Evolutionary conservation across 2,113 vertebrate species (phyloP), one percentile per base, ranked within the genome.

Genomic region (Ceyx cyanopectus): DNA sequence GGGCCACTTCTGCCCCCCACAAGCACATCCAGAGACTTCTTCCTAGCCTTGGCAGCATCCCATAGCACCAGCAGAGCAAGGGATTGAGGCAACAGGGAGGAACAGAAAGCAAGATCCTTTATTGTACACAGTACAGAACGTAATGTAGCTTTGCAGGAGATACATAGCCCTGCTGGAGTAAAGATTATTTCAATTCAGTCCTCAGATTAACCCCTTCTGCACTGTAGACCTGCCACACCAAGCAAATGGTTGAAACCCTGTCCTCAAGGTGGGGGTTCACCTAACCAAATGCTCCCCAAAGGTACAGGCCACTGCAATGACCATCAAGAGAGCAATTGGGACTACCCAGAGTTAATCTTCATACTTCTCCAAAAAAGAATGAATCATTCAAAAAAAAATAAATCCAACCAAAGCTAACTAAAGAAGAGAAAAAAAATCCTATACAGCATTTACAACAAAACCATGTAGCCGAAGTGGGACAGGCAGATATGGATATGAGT

Each of bases 111-210:
- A 97, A 97, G 97, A 95, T 96, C 96, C 97, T 99, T 99, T 99
- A 99, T 99, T 99, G 98, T 99, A 99, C 98, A 98, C 98, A 98
- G 98, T 99, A 99, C 98, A 99, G 98, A 99, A 98, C 97, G 98
- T 98, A 99, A 98, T 91, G 98, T 98, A 98, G 98, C 98, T 98
- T 98, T 98, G 98, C 98, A 98, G 98, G 98, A 98, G 97, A 98
- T 98, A 98, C 96, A 98, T 88, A 94, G 97, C 96, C 98, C 98
- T 98, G 97, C 97, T 89, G 37, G 53, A 96, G 94, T 96, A 94
- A 79, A 94, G 96, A 89, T 78, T 75, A 96, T 93, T 96, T 97
- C 93, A 96, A 92, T 97, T 91, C 96, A 97, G 94, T 94, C 87
- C 95, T 97, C 97, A 97, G 97, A 97, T 95, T 95, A 96, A 98